A percentile compares a stretch with the other conserved stretches of the same genome.
These are phyloP conservation scores for Adelges cooleyi DNA, from an alignment of 1,140 invertebrate species.

Conservation along the genomic window DNA sequence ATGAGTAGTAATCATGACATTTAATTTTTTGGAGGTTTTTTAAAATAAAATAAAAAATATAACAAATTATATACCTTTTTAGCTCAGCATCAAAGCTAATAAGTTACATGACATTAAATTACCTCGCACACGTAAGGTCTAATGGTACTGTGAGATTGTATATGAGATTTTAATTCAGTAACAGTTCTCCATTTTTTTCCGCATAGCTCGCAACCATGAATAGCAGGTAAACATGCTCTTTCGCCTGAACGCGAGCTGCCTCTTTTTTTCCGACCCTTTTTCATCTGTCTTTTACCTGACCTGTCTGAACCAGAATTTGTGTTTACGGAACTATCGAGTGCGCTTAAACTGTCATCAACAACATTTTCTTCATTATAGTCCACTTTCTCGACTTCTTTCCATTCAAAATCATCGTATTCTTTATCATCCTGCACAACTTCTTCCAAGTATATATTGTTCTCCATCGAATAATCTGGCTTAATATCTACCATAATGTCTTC, in stretches of 20 bases:
- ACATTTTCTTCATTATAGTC: neutral
- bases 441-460: conserved; percentile 10
- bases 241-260: conserved; percentile 27
- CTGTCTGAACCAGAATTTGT: neutral
- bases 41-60: too few relatives aligned
- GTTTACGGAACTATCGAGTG: neutral
- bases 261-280: conserved; percentile 20
- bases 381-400: conserved; percentile 3
- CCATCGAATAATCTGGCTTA: conserved; percentile 17
- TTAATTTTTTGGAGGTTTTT: too few relatives aligned
- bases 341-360: conserved; percentile 6
- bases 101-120: too few relatives aligned
- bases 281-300: conserved; percentile 19
- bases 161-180: conserved; percentile 39
- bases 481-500: neutral
- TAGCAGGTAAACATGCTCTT: conserved; percentile 29
- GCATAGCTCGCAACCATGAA: conserved; percentile 37
- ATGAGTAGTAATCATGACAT: too few relatives aligned
- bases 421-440: conserved; percentile 14
- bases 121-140: conserved; percentile 44
- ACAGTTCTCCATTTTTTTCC: conserved; percentile 39
- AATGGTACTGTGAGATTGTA: conserved; percentile 39
- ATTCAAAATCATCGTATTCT: conserved; percentile 23
- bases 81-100: too few relatives aligned
- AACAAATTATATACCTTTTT: neutral